Percentiles rank a stretch among this genome's conserved stretches.
phyloP scores from a whole-genome alignment of 2,888 invertebrate genomes.

The Teinopalpus imperialis region DNA sequence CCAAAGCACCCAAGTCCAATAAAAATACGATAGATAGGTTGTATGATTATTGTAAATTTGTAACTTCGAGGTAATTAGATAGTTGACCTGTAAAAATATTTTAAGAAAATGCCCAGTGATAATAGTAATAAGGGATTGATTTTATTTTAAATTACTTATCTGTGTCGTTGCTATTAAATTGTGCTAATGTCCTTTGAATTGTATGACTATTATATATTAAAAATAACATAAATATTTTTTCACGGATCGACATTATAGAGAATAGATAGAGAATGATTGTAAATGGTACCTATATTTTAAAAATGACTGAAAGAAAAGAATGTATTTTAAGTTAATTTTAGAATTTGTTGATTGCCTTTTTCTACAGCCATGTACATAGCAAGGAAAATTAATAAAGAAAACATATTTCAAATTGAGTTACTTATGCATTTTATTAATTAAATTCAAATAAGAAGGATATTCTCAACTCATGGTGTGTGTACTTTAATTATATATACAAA shows the following conservation, averaged over 20 bases:
- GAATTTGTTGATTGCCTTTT: conserved; percentile 69
- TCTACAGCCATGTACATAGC: conserved; percentile 79
- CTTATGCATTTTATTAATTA: conserved; percentile 38
- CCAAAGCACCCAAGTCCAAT: conserved; percentile 76
- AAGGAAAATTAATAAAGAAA: conserved; percentile 50
- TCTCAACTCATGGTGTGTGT: too few species aligned
- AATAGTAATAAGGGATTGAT: conserved; percentile 73
- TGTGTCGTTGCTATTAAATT: conserved; percentile 57
- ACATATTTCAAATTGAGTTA: conserved; percentile 50
- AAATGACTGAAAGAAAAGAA: conserved; percentile 71
- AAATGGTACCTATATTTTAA: conserved; percentile 49
- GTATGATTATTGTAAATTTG: conserved; percentile 68
- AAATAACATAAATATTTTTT: conserved; percentile 62
- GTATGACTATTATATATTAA: conserved; percentile 41
- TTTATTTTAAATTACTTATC: conserved; percentile 50
- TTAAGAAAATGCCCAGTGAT: conserved; percentile 76
- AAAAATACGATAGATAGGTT: conserved; percentile 66
- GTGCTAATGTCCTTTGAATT: conserved; percentile 61
- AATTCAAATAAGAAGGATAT: too few species aligned
- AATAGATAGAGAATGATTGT: conserved; percentile 53
- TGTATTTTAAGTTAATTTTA: conserved; percentile 74
- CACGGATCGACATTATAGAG: conserved; percentile 55
- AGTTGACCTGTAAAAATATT: conserved; percentile 54
- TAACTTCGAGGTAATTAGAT: conserved; percentile 35
- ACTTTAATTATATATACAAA: too few species aligned